These are phyloP conservation scores for Cartodere bifasciata DNA, from an alignment of 2,888 invertebrate genomes.

Conservation along the genomic window DNA sequence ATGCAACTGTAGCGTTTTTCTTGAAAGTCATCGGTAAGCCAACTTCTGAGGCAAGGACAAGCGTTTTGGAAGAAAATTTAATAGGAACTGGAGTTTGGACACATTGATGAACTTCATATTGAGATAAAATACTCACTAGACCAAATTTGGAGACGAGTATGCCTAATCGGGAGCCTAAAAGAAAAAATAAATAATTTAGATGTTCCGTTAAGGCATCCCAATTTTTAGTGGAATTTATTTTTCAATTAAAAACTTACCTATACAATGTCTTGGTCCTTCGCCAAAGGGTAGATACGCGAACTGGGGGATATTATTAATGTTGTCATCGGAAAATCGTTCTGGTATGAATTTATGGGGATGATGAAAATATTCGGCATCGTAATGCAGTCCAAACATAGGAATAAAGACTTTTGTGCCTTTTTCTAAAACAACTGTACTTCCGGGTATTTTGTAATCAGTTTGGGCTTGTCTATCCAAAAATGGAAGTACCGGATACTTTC, in stretches of 20 bases:
- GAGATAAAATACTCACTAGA: conserved; percentile 15
- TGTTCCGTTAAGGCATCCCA: too few species aligned
- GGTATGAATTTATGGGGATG: conserved; percentile 32
- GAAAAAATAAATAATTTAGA: too few species aligned
- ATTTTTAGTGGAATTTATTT: too few species aligned
- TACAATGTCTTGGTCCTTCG: conserved; percentile 12
- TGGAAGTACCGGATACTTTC: conserved; percentile 28
- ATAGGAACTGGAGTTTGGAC: conserved; percentile 17
- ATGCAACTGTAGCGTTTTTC: too few species aligned
- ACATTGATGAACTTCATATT: conserved; percentile 17
- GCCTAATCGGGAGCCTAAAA: conserved; percentile 21
- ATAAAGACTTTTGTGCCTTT: conserved; percentile 26
- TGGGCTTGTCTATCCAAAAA: conserved; percentile 20
- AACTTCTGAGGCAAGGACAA: conserved; percentile 17
- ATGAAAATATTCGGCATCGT: conserved; percentile 26
- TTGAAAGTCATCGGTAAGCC: conserved; percentile 18
- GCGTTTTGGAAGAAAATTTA: conserved; percentile 16
- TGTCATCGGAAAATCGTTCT: conserved; percentile 27
- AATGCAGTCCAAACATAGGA: conserved; percentile 27
- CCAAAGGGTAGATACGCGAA: conserved; percentile 11
- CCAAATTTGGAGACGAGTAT: conserved; percentile 16
- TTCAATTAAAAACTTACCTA: conserved; percentile 13
- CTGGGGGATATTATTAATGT: conserved; percentile 4
- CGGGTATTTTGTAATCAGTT: conserved; percentile 19
- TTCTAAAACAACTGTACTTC: conserved; percentile 19